Base-by-base conservation (phyloP, 2,797 vertebrate genomes). In the Erethizon dorsatum region DNA sequence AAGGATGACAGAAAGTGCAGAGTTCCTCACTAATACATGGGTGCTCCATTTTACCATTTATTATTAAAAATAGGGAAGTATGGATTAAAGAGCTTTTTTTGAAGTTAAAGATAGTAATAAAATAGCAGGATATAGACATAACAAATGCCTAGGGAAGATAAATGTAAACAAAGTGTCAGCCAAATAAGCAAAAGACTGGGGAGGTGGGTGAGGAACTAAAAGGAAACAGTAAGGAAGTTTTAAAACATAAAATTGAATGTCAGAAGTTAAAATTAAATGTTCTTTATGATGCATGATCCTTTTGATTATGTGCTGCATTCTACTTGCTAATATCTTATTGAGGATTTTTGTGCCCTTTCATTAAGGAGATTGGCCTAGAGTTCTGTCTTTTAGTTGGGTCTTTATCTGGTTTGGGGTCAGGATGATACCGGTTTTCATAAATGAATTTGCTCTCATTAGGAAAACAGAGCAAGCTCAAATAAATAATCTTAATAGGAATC, bases 111-210 rank as follows among this genome's bases (percentile, higher is more conserved):
- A 5, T 83, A 94, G 15, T 75, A 82, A 89, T 37, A 84, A 65
- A 63, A 83, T 65, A 75, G 88, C 57, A 96, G 63, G 54, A 91
- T 80, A 17, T 52, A 91, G 79, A 73, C 10, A n/a, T 50, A 63
- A 61, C 67, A 88, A 95, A 89, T 91, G 63, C 50, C 47, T 85
- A 90, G 31, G 54, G 13, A 95, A 71, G 18, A 82, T 54, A 92
- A 93, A 89, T 17, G 2, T 63, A 88, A 95, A 85, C 45, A 83
- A 91, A 88, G 80, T 57, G 63, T 78, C 89, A 93, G 31, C 50
- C 61, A 96, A 92, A 84, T 71, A 95, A 88, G 83, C 78, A 96
- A 95, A 96, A 50, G n/a, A 45, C 3, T 31, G 47, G 47, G 45
- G 18, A 13, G 45, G 47, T 33, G 56, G 33, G 47, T 37, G 56